Conservation (phyloP, 2,113 vertebrate species). For the Syrmaticus mikado region DNA sequence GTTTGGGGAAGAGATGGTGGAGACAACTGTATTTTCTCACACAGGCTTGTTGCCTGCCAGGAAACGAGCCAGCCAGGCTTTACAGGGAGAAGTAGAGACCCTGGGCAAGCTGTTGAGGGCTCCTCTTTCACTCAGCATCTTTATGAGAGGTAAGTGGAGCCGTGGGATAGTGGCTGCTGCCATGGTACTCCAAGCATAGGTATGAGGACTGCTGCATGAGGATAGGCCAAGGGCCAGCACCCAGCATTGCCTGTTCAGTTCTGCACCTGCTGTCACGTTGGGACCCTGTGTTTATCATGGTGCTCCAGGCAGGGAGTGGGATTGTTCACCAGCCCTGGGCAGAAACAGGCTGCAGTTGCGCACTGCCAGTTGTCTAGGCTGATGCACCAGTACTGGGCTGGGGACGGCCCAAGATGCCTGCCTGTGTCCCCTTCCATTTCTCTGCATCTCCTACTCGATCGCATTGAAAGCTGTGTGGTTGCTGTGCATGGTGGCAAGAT, state of each 20-base stretch:
- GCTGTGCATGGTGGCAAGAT: accelerated
- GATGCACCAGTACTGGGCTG: not conserved
- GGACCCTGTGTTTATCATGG: not conserved
- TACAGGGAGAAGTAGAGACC: not conserved
- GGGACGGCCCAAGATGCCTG: accelerated
- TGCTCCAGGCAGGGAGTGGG: not conserved
- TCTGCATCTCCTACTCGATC: not conserved
- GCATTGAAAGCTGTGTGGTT: not conserved
- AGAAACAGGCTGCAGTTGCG: not conserved
- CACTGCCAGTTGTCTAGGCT: accelerated
- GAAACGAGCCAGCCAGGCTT: conserved; percentile 13
- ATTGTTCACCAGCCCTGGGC: not conserved
- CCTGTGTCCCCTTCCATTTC: not conserved
- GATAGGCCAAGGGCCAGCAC: not conserved
- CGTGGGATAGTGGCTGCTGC: not conserved
- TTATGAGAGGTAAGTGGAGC: not conserved
- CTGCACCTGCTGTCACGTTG: not conserved
- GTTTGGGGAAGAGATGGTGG: not conserved
- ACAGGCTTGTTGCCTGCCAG: not conserved
- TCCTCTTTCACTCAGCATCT: not conserved
- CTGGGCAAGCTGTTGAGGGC: not conserved
- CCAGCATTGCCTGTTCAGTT: not conserved
- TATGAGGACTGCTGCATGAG: accelerated
- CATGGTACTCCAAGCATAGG: accelerated
- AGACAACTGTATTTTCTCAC: not conserved